Evolutionary conservation across 2,113 vertebrate genomes (phyloP), one percentile per base, ranked within the genome.

Genomic region (Sclerurus mexicanus): DNA sequence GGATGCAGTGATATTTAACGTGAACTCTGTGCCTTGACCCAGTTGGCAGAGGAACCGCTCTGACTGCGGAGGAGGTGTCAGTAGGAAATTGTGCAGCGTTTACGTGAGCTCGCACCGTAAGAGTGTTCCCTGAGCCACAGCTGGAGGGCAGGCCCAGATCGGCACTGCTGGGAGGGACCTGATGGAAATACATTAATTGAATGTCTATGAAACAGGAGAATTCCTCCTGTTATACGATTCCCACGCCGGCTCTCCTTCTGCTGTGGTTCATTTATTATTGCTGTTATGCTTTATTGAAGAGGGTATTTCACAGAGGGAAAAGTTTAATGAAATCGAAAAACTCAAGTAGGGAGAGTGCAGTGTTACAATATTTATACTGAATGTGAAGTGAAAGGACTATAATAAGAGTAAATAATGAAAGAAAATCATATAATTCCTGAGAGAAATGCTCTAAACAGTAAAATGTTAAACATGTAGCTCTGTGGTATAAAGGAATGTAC

Each of bases 181-280:
- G 33, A 27, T 91, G 72, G 49, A 90, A 96, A 90, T 88, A 90
- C 93, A 89, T 91, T 84, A 96, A 90, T 84, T 85, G 72, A 84
- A 90, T 14, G 40, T 37, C 64, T 78, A 4, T 75, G 85, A 93
- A 96, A 93, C 49, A 35, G 64, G 85, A 96, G 92, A 92, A 81
- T 89, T 96, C 23, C 56, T 88, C 60, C 64, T 53, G 85, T 30
- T 96, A 44, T 1, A 46, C 21, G 78, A 89, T 80, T 89, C 83
- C 82, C 52, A 28, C 81, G 89, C 35, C 52, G 63, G 14, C 62
- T 92, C 60, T 87, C 46, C 24, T 81, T 60, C 80, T 64, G 39
- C 79, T 74, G 8, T 74, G 75, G 59, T 63, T 95, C 90, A 77
- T 92, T 92, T 90, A 40, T 94, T 90, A 63, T 81, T 90, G 83